Base-by-base conservation (phyloP, 2,888 invertebrate species). In the Chromoteleia sp. region DNA sequence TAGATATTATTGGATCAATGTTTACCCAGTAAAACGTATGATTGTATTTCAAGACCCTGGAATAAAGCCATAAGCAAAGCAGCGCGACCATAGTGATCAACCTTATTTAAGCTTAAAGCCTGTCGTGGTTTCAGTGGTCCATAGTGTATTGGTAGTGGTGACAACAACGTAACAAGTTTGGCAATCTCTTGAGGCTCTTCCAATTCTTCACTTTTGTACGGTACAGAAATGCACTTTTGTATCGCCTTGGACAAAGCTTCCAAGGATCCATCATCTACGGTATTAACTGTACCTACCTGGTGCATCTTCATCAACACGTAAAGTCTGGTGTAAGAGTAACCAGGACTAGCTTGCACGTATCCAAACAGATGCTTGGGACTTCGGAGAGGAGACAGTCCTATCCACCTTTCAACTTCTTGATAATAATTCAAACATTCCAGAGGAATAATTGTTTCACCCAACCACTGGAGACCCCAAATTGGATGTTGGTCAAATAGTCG, bases 401-500 rank as follows among this genome's bases (percentile, higher is more conserved):
- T 85, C 92, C 91, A 92, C 7, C 90, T 86, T 79, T 92, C 92
- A 0, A 92, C 84, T 29, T 91, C 90, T 48, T 91, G 90, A 75
- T 90, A 88, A 81, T 88, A 88, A 8, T 87, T 83, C 17, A 89
- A 85, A 65, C 85, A 85, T 61, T 91, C 91, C 5, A 91, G 65
- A 0, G 91, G 90, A 33, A 91, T 87, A 6, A 84, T 85, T 0
- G 91, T 86, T 79, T 91, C 91, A 0, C 92, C 92, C 4, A 92
- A 84, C 91, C 91, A 92, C 19, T 91, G 91, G 1, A 87, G 82
- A 12, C 92, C 92, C 91, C 92, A 92, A 1, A 89, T 86, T 2
- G 92, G 92, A 81, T 92, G 92, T 43, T 90, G 89, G 77, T 92
- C 92, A 19, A 87, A 92, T 0, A 92, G 84, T 2, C 91, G 86